Evolutionary conservation across 1,140 invertebrate genomes (phyloP), one percentile per base, ranked within the genome.

Genomic region (Caenorhabditis inopinata): DNA sequence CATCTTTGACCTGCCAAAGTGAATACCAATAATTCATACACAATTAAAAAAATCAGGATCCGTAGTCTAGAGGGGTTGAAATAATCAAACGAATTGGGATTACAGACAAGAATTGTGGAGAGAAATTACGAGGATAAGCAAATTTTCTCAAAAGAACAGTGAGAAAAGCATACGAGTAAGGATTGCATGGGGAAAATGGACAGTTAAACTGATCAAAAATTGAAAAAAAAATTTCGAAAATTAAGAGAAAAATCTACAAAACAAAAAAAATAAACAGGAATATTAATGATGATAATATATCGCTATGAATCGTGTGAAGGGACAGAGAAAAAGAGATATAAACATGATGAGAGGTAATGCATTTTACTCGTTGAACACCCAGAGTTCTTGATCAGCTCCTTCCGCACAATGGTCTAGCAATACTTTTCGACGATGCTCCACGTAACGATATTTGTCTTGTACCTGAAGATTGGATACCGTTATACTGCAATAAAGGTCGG

Each of bases 201-300:
- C 58, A 68, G 58, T 68, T 68, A 38, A 38, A 68, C 58, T 68
- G 58, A 25, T 62, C 27, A 32, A 35, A 62, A 35, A 25, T n/a
- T 21, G 14, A 62, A 62, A 32, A 32, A 62, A 21, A 38, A 32
- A 58, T 58, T 29, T 21, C 35, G 32, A 38, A 38, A 38, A 38
- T 9, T 38, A 68, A 7, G 14, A 42, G 14, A 42, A 42, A 42
- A 42, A 7, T 42, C 14, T 42, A 42, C 38, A 42, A 42, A 42
- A 42, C 5, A 14, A 42, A 42, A 42, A 42, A 42, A 42, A 42
- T 42, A 42, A 42, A n/a, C n/a, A n/a, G n/a, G n/a, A n/a, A n/a
- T n/a, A n/a, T n/a, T n/a, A n/a, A n/a, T n/a, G n/a, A n/a, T n/a
- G n/a, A n/a, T n/a, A n/a, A n/a, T n/a, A n/a, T n/a, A n/a, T n/a